Conservation (phyloP, 2,797 vertebrate genomes). For the Iguana delicatissima region DNA sequence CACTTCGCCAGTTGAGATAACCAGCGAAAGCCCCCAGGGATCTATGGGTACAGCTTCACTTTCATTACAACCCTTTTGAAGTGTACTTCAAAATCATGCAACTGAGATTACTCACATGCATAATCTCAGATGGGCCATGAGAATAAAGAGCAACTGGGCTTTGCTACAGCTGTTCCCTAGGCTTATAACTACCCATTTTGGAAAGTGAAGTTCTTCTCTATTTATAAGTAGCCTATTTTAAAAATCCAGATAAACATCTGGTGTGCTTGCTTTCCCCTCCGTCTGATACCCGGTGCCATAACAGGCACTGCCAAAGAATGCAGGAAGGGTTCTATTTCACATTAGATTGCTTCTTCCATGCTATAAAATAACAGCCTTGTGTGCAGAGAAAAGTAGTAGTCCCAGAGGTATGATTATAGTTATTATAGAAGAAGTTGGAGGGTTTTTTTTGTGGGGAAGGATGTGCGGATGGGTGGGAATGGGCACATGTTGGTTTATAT, state of each 20-base stretch:
- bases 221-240: constrained; percentile 47
- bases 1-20: background rate
- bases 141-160: no score
- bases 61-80: background rate
- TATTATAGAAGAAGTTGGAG: constrained; percentile 33
- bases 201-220: constrained; percentile 27
- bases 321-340: constrained; percentile 42
- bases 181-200: constrained; percentile 23
- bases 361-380: constrained; percentile 49
- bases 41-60: background rate
- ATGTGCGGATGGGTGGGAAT: constrained; percentile 29
- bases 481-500: background rate
- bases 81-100: background rate
- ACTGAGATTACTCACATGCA: background rate
- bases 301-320: constrained; percentile 5
- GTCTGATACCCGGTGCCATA: constrained; percentile 24
- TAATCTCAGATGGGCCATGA: background rate
- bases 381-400: constrained; percentile 10
- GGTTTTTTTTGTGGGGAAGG: background rate
- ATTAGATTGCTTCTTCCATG: background rate
- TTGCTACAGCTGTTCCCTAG: background rate
- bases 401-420: constrained; percentile 57
- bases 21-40: no score
- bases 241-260: constrained; percentile 50
- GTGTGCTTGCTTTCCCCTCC: background rate